These are phyloP conservation scores for Euura saliciscinereae DNA, from an alignment of 1,140 invertebrate species.

Conservation along the genomic window DNA sequence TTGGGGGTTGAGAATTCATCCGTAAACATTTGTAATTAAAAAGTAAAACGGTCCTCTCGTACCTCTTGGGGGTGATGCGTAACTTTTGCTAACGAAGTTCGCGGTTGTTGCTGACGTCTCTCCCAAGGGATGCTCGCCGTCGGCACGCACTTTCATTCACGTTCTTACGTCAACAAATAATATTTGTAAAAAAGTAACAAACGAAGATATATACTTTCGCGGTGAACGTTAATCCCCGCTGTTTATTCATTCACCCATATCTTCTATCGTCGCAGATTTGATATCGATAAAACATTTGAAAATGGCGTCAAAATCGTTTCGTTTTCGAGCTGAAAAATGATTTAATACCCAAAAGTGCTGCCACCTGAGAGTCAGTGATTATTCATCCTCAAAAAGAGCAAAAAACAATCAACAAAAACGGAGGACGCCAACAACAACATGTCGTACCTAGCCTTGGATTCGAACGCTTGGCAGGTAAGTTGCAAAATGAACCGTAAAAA, in stretches of 20 bases:
- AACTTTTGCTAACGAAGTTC: constrained; percentile 60
- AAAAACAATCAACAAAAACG: constrained; percentile 35
- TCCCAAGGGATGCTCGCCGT: constrained; percentile 46
- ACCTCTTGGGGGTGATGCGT: constrained; percentile 56
- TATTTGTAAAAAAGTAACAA: not conserved
- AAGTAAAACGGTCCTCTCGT: constrained; percentile 40
- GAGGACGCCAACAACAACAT: constrained; percentile 47
- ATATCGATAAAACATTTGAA: not conserved
- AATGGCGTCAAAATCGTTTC: constrained; percentile 23
- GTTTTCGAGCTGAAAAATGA: constrained; percentile 30
- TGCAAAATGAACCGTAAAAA: not conserved
- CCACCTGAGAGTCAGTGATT: not conserved
- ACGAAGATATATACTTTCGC: not conserved
- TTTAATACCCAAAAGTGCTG: not conserved
- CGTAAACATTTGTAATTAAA: constrained; percentile 58
- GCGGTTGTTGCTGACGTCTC: constrained; percentile 44
- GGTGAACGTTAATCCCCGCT: not conserved
- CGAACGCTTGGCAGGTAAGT: constrained; percentile 59
- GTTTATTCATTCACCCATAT: not conserved
- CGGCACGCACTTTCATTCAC: constrained; percentile 29
- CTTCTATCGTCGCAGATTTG: not conserved
- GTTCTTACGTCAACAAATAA: constrained; percentile 31
- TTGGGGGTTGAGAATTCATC: too few relatives aligned
- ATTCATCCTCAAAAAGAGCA: constrained; percentile 18
- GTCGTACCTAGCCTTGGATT: constrained; percentile 58